Evolutionary conservation across 2,113 vertebrate species (phyloP).

Genomic region (Cryptotis parvus): DNA sequence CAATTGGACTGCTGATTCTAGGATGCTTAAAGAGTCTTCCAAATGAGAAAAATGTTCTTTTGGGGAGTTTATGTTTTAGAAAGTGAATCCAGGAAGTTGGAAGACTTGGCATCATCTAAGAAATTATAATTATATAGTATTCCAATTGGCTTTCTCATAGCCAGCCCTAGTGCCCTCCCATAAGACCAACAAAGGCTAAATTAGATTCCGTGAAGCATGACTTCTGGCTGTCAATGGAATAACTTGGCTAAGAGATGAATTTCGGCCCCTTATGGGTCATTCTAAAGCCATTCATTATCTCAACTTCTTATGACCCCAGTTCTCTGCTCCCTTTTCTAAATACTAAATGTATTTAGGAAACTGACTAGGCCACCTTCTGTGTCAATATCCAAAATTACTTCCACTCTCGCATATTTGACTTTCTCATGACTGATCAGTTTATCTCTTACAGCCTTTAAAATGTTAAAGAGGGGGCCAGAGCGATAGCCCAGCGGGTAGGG

Average conservation of each 20-base stretch:
- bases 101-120: background rate
- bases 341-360: background rate
- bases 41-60: conserved; percentile 39
- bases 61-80: conserved; percentile 24
- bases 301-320: background rate
- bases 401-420: background rate
- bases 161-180: background rate
- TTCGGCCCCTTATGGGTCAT: background rate
- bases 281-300: background rate
- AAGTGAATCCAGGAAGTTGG: conserved; percentile 24
- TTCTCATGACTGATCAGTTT: background rate
- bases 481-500: too few relatives aligned
- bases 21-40: background rate
- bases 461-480: too few relatives aligned
- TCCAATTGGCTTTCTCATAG: background rate
- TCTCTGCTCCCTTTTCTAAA: background rate
- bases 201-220: conserved; percentile 11
- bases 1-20: background rate
- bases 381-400: background rate
- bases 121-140: background rate
- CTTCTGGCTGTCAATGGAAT: background rate
- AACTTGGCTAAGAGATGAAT: background rate
- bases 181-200: background rate
- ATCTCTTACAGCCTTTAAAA: accelerated
- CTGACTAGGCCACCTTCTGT: background rate